Evolutionary conservation across 1,140 invertebrate genomes (phyloP), one percentile per base, ranked within the genome.

Genomic region (Dendroctonus ponderosae): DNA sequence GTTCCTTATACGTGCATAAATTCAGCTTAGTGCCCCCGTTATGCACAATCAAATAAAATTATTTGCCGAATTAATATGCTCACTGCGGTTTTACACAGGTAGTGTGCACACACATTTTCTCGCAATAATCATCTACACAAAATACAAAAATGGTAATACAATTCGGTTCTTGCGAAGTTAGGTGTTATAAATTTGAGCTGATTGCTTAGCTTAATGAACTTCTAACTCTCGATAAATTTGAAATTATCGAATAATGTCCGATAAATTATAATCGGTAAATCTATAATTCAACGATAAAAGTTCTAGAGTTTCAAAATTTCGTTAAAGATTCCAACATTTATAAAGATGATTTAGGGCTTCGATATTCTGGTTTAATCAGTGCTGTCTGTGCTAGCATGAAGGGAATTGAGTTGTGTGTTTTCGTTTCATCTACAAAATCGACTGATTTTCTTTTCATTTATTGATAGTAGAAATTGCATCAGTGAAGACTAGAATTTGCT

Each of bases 201-300:
- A 26, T 26, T 26, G 26, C 26, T 26, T 26, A 26, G 26, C 26
- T 26, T 26, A 26, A 26, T 26, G 26, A 26, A 26, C 26, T 26
- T 26, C 26, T 46, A 46, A 46, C 8, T 2, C 43, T 46, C 43
- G 43, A 46, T 46, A 46, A 46, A 46, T 46, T 46, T 46, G 26
- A 26, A 26, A 26, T 26, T 26, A 26, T 26, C 26, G 26, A 26
- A 26, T 26, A 26, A 26, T 26, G 12, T 46, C 43, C 43, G 43
- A 46, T 11, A 46, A 46, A 11, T 9, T 46, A 46, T 46, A 46
- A 46, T 26, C 26, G 26, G 53, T 11, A 56, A 56, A 56, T 56
- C 53, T 56, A 56, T 56, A 56, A 39, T 9, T 56, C 15, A 11
- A 11, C 11, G 53, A 56, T 56, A 56, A 56, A 56, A 56, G 53